Evolutionary conservation across 2,888 invertebrate genomes (phyloP).

Genomic region (Brassicogethes aeneus): DNA sequence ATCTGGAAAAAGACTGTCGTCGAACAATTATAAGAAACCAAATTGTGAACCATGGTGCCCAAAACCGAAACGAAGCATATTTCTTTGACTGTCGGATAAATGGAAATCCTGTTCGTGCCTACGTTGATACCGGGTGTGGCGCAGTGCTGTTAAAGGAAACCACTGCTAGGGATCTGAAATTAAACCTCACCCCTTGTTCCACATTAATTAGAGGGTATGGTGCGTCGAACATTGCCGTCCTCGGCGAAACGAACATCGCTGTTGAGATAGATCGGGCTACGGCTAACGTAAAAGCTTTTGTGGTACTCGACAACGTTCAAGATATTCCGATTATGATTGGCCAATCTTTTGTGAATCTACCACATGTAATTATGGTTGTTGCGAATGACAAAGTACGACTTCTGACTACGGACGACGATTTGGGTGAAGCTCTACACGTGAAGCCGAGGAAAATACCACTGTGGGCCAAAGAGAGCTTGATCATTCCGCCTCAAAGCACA

Average conservation of each 20-base stretch:
- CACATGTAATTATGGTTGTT: conserved; percentile 5
- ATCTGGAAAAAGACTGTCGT: too few relatives aligned
- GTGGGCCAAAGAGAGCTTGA: conserved; percentile 6
- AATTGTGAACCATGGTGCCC: neutral
- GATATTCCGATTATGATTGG: conserved; percentile 12
- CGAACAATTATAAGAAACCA: too few relatives aligned
- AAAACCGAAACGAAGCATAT: conserved; percentile 9
- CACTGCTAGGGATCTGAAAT: conserved; percentile 2
- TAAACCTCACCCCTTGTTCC: neutral
- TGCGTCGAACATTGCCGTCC: neutral
- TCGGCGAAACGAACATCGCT: conserved; percentile 1
- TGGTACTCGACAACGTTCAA: conserved; percentile 6
- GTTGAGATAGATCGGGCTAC: conserved; percentile 1
- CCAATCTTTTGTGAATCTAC: conserved; percentile 9
- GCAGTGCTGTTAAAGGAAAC: conserved; percentile 9
- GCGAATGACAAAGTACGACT: conserved; percentile 7
- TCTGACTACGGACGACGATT: conserved; percentile 3
- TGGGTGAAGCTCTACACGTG: conserved; percentile 1
- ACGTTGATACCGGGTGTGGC: conserved; percentile 11
- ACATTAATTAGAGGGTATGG: conserved; percentile 8
- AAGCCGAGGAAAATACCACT: conserved; percentile 7
- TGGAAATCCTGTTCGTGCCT: conserved; percentile 4
- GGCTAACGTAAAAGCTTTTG: neutral
- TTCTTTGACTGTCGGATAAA: conserved; percentile 8
- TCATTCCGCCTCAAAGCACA: conserved; percentile 6